Conservation (phyloP, 2,797 vertebrate genomes). For the Rhinogobio ventralis region DNA sequence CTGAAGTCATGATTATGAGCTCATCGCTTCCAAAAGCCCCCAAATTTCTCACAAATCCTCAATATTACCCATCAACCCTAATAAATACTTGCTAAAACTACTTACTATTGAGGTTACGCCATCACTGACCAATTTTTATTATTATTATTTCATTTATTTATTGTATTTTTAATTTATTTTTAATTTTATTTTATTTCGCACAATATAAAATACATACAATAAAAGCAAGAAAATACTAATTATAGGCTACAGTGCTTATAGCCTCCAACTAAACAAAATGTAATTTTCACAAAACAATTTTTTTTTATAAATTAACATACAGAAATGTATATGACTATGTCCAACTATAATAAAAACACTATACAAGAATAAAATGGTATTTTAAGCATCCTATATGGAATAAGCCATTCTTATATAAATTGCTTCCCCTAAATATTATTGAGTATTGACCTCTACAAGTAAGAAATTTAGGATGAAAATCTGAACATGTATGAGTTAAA, state of each 20-base stretch:
- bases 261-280: neutral
- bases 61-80: neutral
- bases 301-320: too few relatives aligned
- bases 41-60: neutral
- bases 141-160: neutral
- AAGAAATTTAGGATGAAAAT: too few relatives aligned
- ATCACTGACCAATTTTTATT: neutral
- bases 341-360: too few relatives aligned
- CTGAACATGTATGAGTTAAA: too few relatives aligned
- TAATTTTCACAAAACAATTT: too few relatives aligned
- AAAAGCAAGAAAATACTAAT: neutral
- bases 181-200: neutral
- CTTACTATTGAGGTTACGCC: neutral
- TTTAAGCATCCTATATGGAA: too few relatives aligned
- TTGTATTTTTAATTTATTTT: neutral
- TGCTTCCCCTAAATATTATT: too few relatives aligned
- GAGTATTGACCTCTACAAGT: too few relatives aligned
- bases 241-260: neutral
- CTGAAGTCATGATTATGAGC: too few relatives aligned
- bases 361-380: too few relatives aligned
- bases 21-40: neutral
- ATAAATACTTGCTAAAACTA: neutral
- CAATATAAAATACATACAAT: neutral
- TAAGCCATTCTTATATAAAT: too few relatives aligned
- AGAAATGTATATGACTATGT: too few relatives aligned